Conservation (phyloP, 2,888 invertebrate genomes). For the Athetis lepigone region DNA sequence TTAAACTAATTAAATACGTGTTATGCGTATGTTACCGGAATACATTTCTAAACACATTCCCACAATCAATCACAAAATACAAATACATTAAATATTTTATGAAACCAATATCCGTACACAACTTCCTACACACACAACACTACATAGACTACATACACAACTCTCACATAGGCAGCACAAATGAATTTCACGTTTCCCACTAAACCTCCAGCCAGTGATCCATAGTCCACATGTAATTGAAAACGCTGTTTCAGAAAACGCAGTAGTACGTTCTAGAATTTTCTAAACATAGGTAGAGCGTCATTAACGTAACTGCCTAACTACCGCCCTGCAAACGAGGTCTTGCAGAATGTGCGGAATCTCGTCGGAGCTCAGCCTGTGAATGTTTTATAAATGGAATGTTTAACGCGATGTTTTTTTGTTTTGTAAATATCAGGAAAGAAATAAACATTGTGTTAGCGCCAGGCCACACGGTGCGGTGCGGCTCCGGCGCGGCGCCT, state of each 20-base stretch:
- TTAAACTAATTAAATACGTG: no score
- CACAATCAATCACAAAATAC: no score
- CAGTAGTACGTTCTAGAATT: conserved; percentile 34
- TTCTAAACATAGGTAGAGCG: conserved; percentile 49
- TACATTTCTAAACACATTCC: no score
- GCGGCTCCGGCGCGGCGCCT: no score
- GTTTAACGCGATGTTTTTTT: conserved; percentile 9
- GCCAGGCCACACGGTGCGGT: no score
- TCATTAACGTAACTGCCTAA: conserved; percentile 57
- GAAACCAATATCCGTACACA: no score
- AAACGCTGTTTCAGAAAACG: conserved; percentile 43
- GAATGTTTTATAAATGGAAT: conserved; percentile 31
- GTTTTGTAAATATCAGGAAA: not conserved
- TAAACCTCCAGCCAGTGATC: conserved; percentile 12
- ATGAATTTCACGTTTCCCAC: conserved; percentile 10
- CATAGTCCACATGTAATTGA: conserved; percentile 43
- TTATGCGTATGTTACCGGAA: no score
- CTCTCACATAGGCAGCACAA: not conserved
- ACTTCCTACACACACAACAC: no score
- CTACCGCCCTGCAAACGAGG: conserved; percentile 54
- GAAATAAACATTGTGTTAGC: no score
- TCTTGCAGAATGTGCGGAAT: conserved; percentile 37
- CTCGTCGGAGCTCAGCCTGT: conserved; percentile 28
- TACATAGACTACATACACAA: no score
- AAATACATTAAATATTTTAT: no score